These are phyloP conservation scores for Coryphaenoides rupestris DNA, from an alignment of 2,113 vertebrate genomes.

Conservation along the genomic window DNA sequence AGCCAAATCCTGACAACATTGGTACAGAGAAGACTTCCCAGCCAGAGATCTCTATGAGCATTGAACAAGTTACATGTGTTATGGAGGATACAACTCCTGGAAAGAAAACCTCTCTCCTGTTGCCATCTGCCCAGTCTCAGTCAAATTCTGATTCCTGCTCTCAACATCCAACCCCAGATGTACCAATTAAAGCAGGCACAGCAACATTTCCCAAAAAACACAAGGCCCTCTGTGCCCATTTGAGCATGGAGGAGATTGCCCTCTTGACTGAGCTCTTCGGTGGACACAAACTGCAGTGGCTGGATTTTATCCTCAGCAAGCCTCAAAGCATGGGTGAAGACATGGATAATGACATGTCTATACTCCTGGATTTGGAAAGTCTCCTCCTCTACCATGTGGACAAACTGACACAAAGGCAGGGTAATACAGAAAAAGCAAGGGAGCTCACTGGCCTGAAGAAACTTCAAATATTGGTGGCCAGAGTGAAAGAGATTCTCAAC, in stretches of 20 bases:
- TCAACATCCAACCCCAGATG: background rate
- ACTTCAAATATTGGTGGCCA: constrained; percentile 63
- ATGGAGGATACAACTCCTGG: background rate
- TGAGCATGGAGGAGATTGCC: constrained; percentile 39
- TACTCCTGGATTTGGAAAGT: constrained; percentile 54
- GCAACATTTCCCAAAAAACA: constrained; percentile 32
- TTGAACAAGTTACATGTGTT: constrained; percentile 10
- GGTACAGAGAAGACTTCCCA: background rate
- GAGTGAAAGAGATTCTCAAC: constrained; percentile 54
- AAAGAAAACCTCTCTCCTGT: background rate
- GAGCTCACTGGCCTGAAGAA: constrained; percentile 58
- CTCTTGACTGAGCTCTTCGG: constrained; percentile 54
- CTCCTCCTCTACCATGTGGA: constrained; percentile 56
- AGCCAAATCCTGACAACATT: constrained; percentile 10
- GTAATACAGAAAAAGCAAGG: constrained; percentile 41
- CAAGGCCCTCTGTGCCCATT: constrained; percentile 43
- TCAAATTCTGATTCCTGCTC: constrained; percentile 13
- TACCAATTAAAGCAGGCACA: constrained; percentile 21
- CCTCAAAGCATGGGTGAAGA: constrained; percentile 15
- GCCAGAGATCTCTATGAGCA: background rate
- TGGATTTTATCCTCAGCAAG: constrained; percentile 57
- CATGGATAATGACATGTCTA: constrained; percentile 41
- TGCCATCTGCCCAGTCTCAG: background rate
- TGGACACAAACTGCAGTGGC: constrained; percentile 58
- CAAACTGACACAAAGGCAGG: constrained; percentile 7